These are phyloP conservation scores for Desoria tigrina DNA, from an alignment of 2,888 invertebrate genomes.

Conservation along the genomic window DNA sequence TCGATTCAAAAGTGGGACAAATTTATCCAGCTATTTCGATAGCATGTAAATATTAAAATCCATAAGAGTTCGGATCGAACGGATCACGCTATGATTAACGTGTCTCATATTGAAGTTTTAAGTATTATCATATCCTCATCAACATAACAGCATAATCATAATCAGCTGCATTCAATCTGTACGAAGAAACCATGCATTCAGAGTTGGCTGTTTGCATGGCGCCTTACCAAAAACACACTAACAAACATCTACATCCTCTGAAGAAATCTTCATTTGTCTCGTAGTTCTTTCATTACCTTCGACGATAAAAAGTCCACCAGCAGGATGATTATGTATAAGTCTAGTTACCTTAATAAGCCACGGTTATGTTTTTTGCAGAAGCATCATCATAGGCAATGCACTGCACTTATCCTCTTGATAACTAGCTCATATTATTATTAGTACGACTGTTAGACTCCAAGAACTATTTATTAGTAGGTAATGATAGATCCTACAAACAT, in stretches of 20 bases:
- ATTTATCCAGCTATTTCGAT: too few species aligned
- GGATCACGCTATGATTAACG: constrained; percentile 2
- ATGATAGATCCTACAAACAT: neutral
- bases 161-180: neutral
- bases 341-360: too few species aligned
- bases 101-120: neutral
- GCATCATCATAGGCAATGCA: too few species aligned
- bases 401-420: neutral
- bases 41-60: too few species aligned
- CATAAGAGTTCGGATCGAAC: neutral
- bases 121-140: neutral
- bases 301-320: too few species aligned
- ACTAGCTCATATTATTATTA: constrained; percentile 4
- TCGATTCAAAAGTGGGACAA: too few species aligned
- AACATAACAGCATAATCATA: constrained; percentile 5
- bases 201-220: neutral
- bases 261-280: too few species aligned
- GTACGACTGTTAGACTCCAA: neutral
- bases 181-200: neutral
- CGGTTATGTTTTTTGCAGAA: too few species aligned
- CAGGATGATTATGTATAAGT: too few species aligned
- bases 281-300: too few species aligned
- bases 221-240: neutral
- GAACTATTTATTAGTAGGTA: constrained; percentile 2
- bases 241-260: too few species aligned